phyloP scores from a whole-genome alignment of 2,797 vertebrate genomes.

The Gymnoscopelus microlampas region DNA sequence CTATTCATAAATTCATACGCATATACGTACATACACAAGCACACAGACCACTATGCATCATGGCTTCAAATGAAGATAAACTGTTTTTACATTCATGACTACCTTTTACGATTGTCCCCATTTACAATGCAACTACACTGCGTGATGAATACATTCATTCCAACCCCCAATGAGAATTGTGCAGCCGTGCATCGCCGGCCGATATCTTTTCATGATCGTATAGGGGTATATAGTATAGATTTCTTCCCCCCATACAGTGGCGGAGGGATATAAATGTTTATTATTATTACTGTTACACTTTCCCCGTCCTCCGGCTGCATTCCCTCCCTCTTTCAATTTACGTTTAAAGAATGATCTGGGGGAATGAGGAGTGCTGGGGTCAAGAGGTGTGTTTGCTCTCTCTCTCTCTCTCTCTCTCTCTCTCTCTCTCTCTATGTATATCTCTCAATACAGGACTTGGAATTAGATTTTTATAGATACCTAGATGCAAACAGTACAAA shows the following conservation, averaged over 20 bases:
- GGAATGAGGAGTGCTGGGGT: constrained; percentile 46
- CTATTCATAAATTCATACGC: constrained; percentile 43
- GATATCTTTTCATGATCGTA: constrained; percentile 57
- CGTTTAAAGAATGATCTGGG: constrained; percentile 50
- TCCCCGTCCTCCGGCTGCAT: constrained; percentile 36
- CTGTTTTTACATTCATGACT: constrained; percentile 58
- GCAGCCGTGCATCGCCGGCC: constrained; percentile 56
- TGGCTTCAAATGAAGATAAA: constrained; percentile 66
- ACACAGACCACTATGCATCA: constrained; percentile 44
- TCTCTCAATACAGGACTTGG: neutral
- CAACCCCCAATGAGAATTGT: constrained; percentile 48
- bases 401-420: constrained; percentile 12
- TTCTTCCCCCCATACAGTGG: constrained; percentile 43
- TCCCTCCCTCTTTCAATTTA: constrained; percentile 56
- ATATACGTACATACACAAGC: constrained; percentile 20
- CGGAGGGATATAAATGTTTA: constrained; percentile 62
- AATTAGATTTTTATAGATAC: constrained; percentile 46
- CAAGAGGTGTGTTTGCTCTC: constrained; percentile 41
- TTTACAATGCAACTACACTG: constrained; percentile 59
- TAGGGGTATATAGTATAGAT: constrained; percentile 54
- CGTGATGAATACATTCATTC: constrained; percentile 63
- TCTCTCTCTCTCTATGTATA: no score
- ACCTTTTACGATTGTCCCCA: constrained; percentile 62
- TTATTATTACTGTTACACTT: constrained; percentile 59
- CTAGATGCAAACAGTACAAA: constrained; percentile 28